phyloP scores from a whole-genome alignment of 2,113 vertebrate species.

The Nesogale talazaci region DNA sequence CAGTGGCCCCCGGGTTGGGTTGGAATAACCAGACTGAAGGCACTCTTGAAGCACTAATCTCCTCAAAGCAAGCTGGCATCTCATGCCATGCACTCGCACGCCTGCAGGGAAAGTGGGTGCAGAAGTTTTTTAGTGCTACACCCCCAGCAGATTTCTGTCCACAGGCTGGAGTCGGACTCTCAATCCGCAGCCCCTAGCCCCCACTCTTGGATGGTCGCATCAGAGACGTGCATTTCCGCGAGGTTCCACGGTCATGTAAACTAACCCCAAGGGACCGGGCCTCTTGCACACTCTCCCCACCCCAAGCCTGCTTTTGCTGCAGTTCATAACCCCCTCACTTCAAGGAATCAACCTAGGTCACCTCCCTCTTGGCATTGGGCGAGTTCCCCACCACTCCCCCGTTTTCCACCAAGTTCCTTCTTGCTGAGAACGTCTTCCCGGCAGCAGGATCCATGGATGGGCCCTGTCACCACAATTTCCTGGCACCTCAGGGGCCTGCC shows the following conservation, averaged over 20 bases:
- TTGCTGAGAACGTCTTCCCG: conserved; percentile 75
- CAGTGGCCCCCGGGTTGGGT: not conserved
- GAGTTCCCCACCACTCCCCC: conserved; percentile 75
- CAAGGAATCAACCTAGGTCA: conserved; percentile 50
- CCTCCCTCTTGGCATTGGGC: conserved; percentile 68
- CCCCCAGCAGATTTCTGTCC: not conserved
- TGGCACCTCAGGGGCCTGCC: conserved; percentile 39
- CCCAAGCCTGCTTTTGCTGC: conserved; percentile 24
- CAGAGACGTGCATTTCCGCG: not conserved
- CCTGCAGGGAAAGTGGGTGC: too few relatives aligned
- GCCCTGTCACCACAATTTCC: conserved; percentile 19
- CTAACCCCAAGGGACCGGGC: not conserved
- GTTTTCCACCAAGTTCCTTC: conserved; percentile 49
- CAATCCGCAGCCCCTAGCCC: too few relatives aligned
- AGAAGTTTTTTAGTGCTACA: not conserved
- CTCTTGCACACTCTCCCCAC: not conserved
- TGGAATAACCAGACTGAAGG: not conserved
- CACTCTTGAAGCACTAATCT: too few relatives aligned
- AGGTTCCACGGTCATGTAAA: not conserved
- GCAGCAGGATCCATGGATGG: conserved; percentile 61
- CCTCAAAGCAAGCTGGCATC: not conserved
- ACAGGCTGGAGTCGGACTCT: not conserved
- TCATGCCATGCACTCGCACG: accelerated
- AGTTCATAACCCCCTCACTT: not conserved
- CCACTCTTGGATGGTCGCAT: not conserved